Conservation (phyloP, 64 coral and sea anemone species). For the Montipora capricornis region DNA sequence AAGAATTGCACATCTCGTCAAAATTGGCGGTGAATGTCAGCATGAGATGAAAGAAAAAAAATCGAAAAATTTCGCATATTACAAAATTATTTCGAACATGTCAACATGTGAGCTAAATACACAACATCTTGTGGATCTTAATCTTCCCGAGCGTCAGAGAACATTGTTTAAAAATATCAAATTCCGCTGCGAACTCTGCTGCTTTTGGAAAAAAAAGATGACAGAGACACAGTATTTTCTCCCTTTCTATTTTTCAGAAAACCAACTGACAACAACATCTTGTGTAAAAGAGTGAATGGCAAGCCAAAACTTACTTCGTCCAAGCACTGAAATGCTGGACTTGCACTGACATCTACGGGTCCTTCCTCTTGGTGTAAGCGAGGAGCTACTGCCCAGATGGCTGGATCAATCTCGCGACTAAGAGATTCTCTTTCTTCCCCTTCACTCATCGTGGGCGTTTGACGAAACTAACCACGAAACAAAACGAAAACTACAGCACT, state of each 20-base stretch:
- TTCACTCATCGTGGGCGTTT: constrained; percentile 75
- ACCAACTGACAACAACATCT: background rate
- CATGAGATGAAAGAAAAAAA: background rate
- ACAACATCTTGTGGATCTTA: too few species aligned
- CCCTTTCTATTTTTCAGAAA: background rate
- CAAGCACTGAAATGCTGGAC: constrained; percentile 98
- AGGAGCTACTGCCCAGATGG: constrained; percentile 96
- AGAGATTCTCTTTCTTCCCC: constrained; percentile 87
- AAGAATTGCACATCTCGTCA: too few species aligned
- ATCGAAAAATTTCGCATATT: too few species aligned
- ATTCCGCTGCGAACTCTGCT: background rate
- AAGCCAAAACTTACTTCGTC: constrained; percentile 79
- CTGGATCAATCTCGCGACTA: constrained; percentile 76
- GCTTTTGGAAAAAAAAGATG: background rate
- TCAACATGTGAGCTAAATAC: too few species aligned
- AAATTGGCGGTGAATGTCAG: background rate
- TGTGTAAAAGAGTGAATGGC: background rate
- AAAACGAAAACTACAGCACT: background rate
- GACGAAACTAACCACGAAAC: background rate
- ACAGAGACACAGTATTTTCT: background rate
- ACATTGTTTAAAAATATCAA: background rate
- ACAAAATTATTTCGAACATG: too few species aligned
- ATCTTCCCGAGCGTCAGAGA: too few species aligned
- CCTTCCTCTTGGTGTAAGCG: constrained; percentile 96
- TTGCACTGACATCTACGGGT: constrained; percentile 91